A percentile compares a stretch with the other conserved stretches of the same genome.
Evolutionary conservation across 2,888 invertebrate genomes (phyloP).

Genomic region (Pandemis cinnamomeana): DNA sequence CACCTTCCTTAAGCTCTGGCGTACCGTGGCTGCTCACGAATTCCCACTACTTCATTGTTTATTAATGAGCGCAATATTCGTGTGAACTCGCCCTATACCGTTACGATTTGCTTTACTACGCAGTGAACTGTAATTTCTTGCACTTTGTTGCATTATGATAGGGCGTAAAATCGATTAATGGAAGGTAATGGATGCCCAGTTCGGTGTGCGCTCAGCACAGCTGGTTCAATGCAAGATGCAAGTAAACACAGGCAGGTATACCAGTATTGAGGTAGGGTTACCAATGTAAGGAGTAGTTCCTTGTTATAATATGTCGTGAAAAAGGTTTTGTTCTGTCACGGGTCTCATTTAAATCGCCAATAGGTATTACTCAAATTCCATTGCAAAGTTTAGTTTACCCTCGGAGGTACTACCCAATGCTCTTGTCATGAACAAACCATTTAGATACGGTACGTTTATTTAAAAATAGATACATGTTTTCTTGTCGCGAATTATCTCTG

Average conservation of each 20-base stretch:
- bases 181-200: conserved; percentile 23
- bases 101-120: conserved; percentile 38
- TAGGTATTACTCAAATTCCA: too few relatives aligned
- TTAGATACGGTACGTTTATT: too few relatives aligned
- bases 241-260: neutral
- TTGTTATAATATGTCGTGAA: too few relatives aligned
- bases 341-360: too few relatives aligned
- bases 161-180: conserved; percentile 38
- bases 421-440: too few relatives aligned
- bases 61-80: conserved; percentile 49
- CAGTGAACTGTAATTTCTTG: conserved; percentile 35
- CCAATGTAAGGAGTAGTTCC: too few relatives aligned
- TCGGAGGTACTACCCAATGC: too few relatives aligned
- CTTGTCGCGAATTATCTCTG: neutral
- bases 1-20: conserved; percentile 67
- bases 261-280: too few relatives aligned
- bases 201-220: conserved; percentile 15
- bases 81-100: conserved; percentile 49
- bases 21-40: conserved; percentile 62
- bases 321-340: too few relatives aligned
- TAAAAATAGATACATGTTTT: too few relatives aligned
- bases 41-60: conserved; percentile 68
- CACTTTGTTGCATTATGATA: conserved; percentile 34
- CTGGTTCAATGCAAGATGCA: conserved; percentile 11
- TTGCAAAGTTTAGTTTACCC: too few relatives aligned